Conservation (phyloP, 2,888 invertebrate genomes). For the Nomada fabriciana region DNA sequence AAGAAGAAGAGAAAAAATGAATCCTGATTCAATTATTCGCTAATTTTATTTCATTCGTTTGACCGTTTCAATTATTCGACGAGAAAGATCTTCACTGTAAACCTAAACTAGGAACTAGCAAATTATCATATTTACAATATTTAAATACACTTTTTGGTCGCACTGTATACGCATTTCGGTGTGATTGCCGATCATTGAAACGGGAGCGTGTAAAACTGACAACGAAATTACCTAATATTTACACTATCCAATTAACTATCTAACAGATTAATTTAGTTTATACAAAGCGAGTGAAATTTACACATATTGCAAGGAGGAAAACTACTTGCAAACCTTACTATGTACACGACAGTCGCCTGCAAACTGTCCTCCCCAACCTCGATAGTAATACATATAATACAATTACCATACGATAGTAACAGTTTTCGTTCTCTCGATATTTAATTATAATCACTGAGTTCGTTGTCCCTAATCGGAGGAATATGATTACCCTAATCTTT, state of each 20-base stretch:
- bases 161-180: conserved; percentile 39
- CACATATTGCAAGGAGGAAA: neutral
- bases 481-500: neutral
- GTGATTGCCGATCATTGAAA: conserved; percentile 6
- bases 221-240: conserved; percentile 20
- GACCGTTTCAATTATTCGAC: too few relatives aligned
- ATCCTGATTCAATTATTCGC: too few relatives aligned
- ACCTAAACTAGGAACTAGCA: conserved; percentile 13
- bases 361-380: conserved; percentile 20
- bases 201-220: conserved; percentile 31
- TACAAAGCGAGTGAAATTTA: neutral
- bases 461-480: conserved; percentile 31
- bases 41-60: neutral
- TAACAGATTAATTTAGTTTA: neutral
- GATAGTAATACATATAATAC: neutral
- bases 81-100: neutral
- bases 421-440: neutral
- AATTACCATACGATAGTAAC: neutral
- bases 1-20: too few relatives aligned
- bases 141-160: conserved; percentile 52
- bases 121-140: conserved; percentile 39
- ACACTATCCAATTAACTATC: conserved; percentile 5
- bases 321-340: neutral
- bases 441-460: conserved; percentile 45
- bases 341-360: conserved; percentile 50